Evolutionary conservation across 2,888 invertebrate genomes (phyloP).

Genomic region (Pyrocoelia pectoralis): DNA sequence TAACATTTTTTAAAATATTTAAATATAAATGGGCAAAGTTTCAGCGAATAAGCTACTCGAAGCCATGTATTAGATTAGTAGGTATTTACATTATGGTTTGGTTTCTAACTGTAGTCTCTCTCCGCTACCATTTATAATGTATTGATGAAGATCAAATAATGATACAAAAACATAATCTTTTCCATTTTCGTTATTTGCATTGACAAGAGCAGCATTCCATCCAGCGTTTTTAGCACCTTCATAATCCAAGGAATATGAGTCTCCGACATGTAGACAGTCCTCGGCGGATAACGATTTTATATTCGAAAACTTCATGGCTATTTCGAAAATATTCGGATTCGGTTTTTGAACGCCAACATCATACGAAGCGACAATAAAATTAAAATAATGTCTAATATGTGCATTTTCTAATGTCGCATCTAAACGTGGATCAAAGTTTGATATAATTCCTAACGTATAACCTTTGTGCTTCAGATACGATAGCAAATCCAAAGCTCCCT

Average conservation of each 20-base stretch:
- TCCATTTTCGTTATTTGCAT: constrained; percentile 55
- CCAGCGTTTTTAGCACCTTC: constrained; percentile 76
- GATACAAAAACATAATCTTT: constrained; percentile 61
- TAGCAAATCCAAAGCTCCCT: constrained; percentile 72
- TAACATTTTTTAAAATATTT: too few species aligned
- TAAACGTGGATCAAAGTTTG: constrained; percentile 89
- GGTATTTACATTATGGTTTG: too few species aligned
- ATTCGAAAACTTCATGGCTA: constrained; percentile 65
- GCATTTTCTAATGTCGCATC: constrained; percentile 71
- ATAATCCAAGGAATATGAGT: constrained; percentile 79
- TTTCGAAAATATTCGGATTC: constrained; percentile 72
- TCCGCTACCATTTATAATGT: constrained; percentile 47
- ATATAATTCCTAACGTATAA: constrained; percentile 76
- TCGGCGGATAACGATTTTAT: constrained; percentile 60
- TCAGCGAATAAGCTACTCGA: too few species aligned
- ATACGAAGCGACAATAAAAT: constrained; percentile 84
- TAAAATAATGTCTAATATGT: constrained; percentile 74
- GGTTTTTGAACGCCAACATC: constrained; percentile 80
- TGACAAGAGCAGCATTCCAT: constrained; percentile 71
- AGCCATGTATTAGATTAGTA: too few species aligned
- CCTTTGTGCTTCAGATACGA: constrained; percentile 63
- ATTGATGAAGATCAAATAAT: constrained; percentile 63
- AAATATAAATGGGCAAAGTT: too few species aligned
- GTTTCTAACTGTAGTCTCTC: constrained; percentile 40
- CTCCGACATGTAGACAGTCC: constrained; percentile 85